Evolutionary conservation across 2,113 vertebrate species (phyloP).

Genomic region (Peucedramus taeniatus): DNA sequence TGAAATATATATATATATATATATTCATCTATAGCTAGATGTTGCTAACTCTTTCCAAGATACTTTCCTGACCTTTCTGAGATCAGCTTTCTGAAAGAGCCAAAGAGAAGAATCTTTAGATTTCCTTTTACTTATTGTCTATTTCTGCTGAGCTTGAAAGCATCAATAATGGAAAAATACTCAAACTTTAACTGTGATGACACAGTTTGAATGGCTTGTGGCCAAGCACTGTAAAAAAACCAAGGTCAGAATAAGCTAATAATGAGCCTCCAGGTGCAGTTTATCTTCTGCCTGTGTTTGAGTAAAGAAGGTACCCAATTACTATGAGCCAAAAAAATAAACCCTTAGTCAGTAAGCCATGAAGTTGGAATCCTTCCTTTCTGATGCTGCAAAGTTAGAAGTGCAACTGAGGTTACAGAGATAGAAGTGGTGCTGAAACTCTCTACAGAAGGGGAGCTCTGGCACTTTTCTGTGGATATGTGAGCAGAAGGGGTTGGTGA

Average conservation of each 20-base stretch:
- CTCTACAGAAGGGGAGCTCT: not conserved
- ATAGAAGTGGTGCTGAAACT: not conserved
- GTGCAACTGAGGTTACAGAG: not conserved
- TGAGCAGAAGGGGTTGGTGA: not conserved
- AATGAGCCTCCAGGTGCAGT: not conserved
- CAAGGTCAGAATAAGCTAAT: slow-evolving; percentile 25
- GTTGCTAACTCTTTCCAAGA: not conserved
- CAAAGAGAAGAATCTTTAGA: not conserved
- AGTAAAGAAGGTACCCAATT: not conserved
- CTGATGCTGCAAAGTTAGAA: not conserved
- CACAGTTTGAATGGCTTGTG: not conserved
- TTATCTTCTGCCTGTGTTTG: slow-evolving; percentile 31
- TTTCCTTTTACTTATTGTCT: not conserved
- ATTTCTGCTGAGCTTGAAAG: not conserved
- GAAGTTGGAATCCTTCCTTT: not conserved
- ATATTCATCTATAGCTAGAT: not conserved
- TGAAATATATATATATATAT: too few relatives aligned
- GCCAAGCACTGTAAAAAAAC: not conserved
- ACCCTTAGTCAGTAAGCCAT: not conserved
- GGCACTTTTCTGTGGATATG: not conserved
- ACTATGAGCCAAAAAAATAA: not conserved
- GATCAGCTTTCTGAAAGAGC: not conserved
- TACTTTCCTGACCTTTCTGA: not conserved
- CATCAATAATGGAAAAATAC: not conserved
- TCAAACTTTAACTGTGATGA: not conserved